phyloP scores from a whole-genome alignment of 2,888 invertebrate species.

The Agrotis segetum region DNA sequence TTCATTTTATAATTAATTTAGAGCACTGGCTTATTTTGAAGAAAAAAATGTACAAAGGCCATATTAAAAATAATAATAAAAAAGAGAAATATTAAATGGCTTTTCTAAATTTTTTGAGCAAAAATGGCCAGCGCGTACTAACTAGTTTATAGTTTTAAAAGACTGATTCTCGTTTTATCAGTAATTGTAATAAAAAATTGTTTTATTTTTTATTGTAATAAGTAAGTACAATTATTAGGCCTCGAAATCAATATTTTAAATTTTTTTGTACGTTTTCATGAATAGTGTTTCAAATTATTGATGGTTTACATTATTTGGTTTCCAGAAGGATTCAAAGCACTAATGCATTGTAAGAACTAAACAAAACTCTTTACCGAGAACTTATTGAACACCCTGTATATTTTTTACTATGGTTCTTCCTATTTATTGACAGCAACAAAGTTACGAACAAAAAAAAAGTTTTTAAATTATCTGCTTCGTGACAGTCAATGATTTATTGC shows the following conservation, averaged over 20 bases:
- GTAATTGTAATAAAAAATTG: background rate
- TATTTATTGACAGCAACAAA: slow-evolving; percentile 16
- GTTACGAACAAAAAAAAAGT: slow-evolving; percentile 12
- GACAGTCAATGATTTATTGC: slow-evolving; percentile 28
- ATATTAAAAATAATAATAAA: background rate
- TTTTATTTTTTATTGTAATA: too few relatives aligned
- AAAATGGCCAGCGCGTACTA: background rate
- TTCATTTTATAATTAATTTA: background rate
- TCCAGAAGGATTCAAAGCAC: background rate
- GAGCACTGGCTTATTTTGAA: background rate
- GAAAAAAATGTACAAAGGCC: background rate
- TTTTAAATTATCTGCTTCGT: slow-evolving; percentile 29
- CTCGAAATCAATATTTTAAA: too few relatives aligned
- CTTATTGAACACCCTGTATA: slow-evolving; percentile 6
- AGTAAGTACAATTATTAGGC: too few relatives aligned
- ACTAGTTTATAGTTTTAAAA: background rate
- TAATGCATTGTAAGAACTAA: too few relatives aligned
- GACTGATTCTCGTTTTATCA: background rate
- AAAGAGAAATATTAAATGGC: background rate
- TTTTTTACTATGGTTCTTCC: background rate
- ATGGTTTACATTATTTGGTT: background rate
- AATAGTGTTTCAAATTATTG: background rate
- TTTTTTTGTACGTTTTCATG: background rate
- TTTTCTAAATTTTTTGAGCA: background rate
- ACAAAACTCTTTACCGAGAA: background rate